Conservation (phyloP, 2,113 vertebrate species). For the Nipponia nippon region DNA sequence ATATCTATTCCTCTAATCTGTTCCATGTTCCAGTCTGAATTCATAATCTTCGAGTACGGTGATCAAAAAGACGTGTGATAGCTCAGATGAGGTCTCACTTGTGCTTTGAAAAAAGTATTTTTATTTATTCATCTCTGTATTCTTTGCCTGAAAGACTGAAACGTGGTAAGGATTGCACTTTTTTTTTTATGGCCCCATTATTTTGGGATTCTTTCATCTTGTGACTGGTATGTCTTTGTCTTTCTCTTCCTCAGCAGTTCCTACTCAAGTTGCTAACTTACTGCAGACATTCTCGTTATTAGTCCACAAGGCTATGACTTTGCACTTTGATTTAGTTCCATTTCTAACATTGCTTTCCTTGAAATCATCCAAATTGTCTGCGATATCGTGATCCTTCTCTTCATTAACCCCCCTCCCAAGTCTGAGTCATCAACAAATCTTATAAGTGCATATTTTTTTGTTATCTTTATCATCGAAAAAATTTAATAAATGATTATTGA, state of each 20-base stretch:
- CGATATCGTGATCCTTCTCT: not conserved
- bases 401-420: not conserved
- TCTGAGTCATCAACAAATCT: not conserved
- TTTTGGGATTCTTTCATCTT: not conserved
- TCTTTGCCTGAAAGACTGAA: not conserved
- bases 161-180: not conserved
- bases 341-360: not conserved
- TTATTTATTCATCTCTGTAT: not conserved
- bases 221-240: not conserved
- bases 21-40: not conserved
- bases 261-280: not conserved
- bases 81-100: not conserved
- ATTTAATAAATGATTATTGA: not conserved
- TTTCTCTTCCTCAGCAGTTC: not conserved
- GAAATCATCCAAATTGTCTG: not conserved
- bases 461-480: not conserved
- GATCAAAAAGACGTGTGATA: not conserved
- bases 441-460: rapidly evolving
- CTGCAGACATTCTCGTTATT: not conserved
- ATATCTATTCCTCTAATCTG: not conserved
- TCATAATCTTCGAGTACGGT: not conserved
- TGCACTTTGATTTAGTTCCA: not conserved
- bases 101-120: not conserved
- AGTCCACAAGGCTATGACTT: not conserved
- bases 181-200: not conserved